Base-by-base conservation (phyloP, 2,113 vertebrate genomes). In the Tetrax tetrax region DNA sequence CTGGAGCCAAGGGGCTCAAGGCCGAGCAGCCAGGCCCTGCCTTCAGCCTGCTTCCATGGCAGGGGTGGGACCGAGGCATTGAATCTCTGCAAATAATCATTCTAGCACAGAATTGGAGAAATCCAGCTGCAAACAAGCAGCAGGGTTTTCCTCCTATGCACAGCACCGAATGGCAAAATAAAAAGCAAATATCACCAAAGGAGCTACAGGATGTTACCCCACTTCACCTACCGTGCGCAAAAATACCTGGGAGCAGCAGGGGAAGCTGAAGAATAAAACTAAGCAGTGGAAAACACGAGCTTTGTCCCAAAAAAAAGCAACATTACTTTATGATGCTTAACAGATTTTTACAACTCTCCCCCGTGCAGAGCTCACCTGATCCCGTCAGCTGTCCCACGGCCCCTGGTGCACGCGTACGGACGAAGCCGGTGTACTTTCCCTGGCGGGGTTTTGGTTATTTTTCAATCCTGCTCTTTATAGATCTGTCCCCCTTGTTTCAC, bases 331-430 rank as follows among this genome's bases (percentile, higher is more conserved):
- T 3, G 31, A n/a, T n/a, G 6, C 4, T 57, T 43, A 43, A 43
- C 41, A 43, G 41, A 43, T 43, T 43, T 43, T 43, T 43, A 43
- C 41, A 85, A 24, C 23, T 65, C 24, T 53, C 21, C 64, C 59
- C 63, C 51, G 7, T 76, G 83, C 74, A 47, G 35, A 90, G 96
- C 98, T 98, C 98, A 98, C 98, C 98, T 98, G 98, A 83, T 96
- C 96, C 96, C 84, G 48, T 92, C 85, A 97, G 97, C 97, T 92
- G 97, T 96, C 96, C 89, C 74, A 16, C 16, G 94, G 92, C 95
- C 94, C 95, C 90, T 69, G 96, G 93, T 43, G 74, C 68, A 28
- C 80, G 69, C 27, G 48, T 89, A 71, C 77, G 85, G 95, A 94
- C 41, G 94, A 92, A 91, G 94, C 63, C 76, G 38, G 64, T 61